Percentiles rank a stretch among this genome's conserved stretches.
Conservation (phyloP, 2,113 vertebrate species). For the Salvelinus namaycush region DNA sequence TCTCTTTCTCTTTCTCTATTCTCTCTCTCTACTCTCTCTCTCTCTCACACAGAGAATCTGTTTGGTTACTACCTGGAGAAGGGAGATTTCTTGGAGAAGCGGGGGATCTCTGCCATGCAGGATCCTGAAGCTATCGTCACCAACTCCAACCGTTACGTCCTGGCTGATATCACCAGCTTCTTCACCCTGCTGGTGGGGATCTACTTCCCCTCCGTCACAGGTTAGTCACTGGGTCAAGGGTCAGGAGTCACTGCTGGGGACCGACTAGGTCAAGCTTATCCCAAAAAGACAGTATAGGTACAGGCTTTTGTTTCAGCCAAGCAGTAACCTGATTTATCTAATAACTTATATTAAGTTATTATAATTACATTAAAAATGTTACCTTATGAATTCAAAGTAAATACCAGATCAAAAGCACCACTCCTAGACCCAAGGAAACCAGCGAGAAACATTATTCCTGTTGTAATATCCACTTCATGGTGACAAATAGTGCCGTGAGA, state of each 20-base stretch:
- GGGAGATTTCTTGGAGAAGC: conserved; percentile 84
- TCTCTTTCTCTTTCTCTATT: neutral
- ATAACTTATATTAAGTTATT: too few relatives aligned
- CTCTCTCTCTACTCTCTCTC: neutral
- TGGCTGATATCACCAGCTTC: conserved; percentile 95
- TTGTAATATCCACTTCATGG: neutral
- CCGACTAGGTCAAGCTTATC: neutral
- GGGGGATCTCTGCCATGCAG: conserved; percentile 69
- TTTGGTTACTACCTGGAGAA: conserved; percentile 90
- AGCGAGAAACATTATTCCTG: too few relatives aligned
- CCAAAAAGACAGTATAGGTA: too few relatives aligned
- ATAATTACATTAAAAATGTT: too few relatives aligned
- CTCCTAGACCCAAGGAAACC: too few relatives aligned
- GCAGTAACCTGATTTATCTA: too few relatives aligned
- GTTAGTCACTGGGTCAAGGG: conserved; percentile 64
- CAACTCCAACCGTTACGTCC: conserved; percentile 86
- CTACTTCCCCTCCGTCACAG: conserved; percentile 98
- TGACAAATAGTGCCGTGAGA: neutral
- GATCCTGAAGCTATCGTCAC: conserved; percentile 66
- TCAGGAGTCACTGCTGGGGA: too few relatives aligned
- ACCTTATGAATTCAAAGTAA: too few relatives aligned
- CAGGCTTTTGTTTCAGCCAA: too few relatives aligned
- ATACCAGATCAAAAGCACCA: too few relatives aligned
- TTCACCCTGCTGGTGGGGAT: conserved; percentile 97
- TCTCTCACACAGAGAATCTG: conserved; percentile 83